phyloP scores from a whole-genome alignment of 2,797 vertebrate genomes.

The Monodelphis domestica region DNA sequence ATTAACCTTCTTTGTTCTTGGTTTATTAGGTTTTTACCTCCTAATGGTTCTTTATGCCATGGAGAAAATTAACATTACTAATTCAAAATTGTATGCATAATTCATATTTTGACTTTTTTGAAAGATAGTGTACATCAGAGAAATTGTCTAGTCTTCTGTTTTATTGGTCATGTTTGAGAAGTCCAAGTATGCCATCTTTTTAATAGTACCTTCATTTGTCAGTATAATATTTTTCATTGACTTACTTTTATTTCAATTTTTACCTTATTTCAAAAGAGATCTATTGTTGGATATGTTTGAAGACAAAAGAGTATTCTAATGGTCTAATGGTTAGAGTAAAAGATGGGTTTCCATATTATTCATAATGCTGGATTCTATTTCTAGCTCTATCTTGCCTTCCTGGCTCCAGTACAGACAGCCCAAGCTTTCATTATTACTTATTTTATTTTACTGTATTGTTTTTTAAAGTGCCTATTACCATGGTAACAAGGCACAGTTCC shows the following conservation, averaged over 20 bases:
- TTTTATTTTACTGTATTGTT: constrained; percentile 76
- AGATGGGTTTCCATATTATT: constrained; percentile 4
- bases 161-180: not conserved
- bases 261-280: constrained; percentile 10
- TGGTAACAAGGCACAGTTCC: constrained; percentile 72
- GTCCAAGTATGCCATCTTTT: not conserved
- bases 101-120: not conserved
- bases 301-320: not conserved
- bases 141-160: not conserved
- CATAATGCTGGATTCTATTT: constrained; percentile 60
- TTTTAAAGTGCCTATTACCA: constrained; percentile 78
- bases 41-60: not conserved
- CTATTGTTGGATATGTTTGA: not conserved
- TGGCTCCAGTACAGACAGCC: constrained; percentile 49
- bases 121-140: not conserved
- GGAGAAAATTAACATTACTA: not conserved
- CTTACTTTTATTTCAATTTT: not conserved
- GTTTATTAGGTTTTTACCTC: not conserved
- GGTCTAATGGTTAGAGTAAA: not conserved
- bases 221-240: not conserved
- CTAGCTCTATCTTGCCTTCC: constrained; percentile 42
- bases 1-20: not conserved
- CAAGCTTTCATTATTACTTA: constrained; percentile 76
- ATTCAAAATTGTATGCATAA: not conserved
- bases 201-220: not conserved